Evolutionary conservation across 1,140 invertebrate genomes (phyloP).

Genomic region (Monochamus saltuarius): DNA sequence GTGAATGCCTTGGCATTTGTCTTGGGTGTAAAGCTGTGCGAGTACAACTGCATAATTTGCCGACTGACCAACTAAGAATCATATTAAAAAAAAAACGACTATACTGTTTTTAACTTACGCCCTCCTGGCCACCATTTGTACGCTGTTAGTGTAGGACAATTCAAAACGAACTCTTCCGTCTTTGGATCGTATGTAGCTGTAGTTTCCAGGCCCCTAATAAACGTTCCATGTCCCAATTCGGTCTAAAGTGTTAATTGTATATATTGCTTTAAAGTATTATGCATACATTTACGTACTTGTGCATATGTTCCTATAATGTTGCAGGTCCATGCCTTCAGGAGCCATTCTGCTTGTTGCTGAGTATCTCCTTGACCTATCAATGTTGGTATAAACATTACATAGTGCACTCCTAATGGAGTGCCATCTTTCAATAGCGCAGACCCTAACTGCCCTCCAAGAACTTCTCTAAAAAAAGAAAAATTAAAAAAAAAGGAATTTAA

Average conservation of each 20-base stretch:
- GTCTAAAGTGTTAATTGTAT: constrained; percentile 60
- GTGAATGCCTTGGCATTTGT: constrained; percentile 84
- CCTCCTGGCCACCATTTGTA: constrained; percentile 96
- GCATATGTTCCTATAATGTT: constrained; percentile 92
- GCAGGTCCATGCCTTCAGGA: constrained; percentile 75
- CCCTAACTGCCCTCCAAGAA: constrained; percentile 74
- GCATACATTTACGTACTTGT: constrained; percentile 60
- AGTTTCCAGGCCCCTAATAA: constrained; percentile 87
- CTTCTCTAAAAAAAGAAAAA: constrained; percentile 63
- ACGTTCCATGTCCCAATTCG: constrained; percentile 91
- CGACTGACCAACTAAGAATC: constrained; percentile 83
- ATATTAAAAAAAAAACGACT: no score
- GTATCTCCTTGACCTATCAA: constrained; percentile 83
- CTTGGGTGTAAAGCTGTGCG: constrained; percentile 85
- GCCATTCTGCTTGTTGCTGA: constrained; percentile 86
- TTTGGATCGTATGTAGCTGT: constrained; percentile 84
- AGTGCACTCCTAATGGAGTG: constrained; percentile 80
- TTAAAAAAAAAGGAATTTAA: no score
- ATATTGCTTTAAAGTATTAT: background rate
- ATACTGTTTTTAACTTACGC: constrained; percentile 61
- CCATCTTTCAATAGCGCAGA: constrained; percentile 79
- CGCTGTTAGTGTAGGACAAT: constrained; percentile 83
- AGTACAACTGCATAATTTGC: constrained; percentile 88
- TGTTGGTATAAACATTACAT: constrained; percentile 90
- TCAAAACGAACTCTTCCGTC: constrained; percentile 84